Evolutionary conservation across 2,888 invertebrate species (phyloP).

Genomic region (Philonicus albiceps): DNA sequence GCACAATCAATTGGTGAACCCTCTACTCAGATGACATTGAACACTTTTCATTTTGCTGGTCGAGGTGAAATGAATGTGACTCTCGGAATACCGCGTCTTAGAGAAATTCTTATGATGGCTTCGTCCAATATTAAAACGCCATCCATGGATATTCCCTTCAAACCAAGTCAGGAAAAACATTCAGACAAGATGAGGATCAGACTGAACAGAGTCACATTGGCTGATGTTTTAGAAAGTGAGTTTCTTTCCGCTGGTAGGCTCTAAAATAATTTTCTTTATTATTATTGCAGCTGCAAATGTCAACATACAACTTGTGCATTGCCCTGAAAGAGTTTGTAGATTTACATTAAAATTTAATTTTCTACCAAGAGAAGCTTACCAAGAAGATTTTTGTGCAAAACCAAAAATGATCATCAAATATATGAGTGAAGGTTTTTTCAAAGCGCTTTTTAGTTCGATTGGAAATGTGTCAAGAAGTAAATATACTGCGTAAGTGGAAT

Average conservation of each 20-base stretch:
- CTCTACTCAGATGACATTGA: constrained; percentile 99
- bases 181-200: constrained; percentile 76
- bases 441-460: constrained; percentile 71
- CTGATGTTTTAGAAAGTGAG: constrained; percentile 76
- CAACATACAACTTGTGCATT: constrained; percentile 64
- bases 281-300: constrained; percentile 57
- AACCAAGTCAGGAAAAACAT: constrained; percentile 64
- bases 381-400: constrained; percentile 74
- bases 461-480: constrained; percentile 68
- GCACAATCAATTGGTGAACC: constrained; percentile 99
- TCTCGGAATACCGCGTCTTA: constrained; percentile 95
- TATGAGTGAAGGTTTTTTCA: constrained; percentile 77
- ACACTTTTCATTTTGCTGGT: constrained; percentile 99
- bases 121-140: constrained; percentile 95
- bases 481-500: constrained; percentile 55
- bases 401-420: constrained; percentile 75
- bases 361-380: constrained; percentile 77
- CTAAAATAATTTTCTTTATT: neutral
- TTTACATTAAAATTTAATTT: constrained; percentile 78
- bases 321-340: constrained; percentile 68
- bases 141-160: constrained; percentile 92
- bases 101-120: constrained; percentile 97
- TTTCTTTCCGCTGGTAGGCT: neutral
- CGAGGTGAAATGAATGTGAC: constrained; percentile 99
- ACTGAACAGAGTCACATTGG: constrained; percentile 79